Conservation (phyloP, 2,797 vertebrate species). For the Psittacula derbiana region DNA sequence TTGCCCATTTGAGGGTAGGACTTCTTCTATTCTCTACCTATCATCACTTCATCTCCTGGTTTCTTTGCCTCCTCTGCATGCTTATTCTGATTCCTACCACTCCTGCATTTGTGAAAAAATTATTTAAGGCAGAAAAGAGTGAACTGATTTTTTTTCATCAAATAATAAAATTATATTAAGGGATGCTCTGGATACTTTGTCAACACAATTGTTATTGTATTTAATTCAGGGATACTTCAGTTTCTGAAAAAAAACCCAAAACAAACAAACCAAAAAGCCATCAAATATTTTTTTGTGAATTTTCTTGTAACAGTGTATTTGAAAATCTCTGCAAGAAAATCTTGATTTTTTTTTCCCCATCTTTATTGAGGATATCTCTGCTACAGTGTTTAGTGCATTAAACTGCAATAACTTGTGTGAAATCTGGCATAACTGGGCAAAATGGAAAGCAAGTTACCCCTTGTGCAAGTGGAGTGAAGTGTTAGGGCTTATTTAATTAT, state of each 20-base stretch:
- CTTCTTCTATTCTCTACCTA: not conserved
- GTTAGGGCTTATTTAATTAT: not conserved
- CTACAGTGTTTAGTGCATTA: not conserved
- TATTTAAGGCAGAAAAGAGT: not conserved
- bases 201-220: not conserved
- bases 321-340: not conserved
- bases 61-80: not conserved
- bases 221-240: not conserved
- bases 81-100: not conserved
- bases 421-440: not conserved
- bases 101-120: not conserved
- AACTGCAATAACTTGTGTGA: not conserved
- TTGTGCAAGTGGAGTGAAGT: not conserved
- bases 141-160: not conserved
- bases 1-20: not conserved
- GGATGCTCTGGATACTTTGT: not conserved
- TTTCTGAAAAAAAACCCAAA: not conserved
- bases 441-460: not conserved
- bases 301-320: not conserved
- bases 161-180: not conserved
- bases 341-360: not conserved
- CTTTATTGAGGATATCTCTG: not conserved
- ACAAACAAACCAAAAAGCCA: accelerated
- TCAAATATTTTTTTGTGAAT: not conserved
- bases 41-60: not conserved